Base-by-base conservation (phyloP, 2,888 invertebrate species). In the Tipula vernalis region DNA sequence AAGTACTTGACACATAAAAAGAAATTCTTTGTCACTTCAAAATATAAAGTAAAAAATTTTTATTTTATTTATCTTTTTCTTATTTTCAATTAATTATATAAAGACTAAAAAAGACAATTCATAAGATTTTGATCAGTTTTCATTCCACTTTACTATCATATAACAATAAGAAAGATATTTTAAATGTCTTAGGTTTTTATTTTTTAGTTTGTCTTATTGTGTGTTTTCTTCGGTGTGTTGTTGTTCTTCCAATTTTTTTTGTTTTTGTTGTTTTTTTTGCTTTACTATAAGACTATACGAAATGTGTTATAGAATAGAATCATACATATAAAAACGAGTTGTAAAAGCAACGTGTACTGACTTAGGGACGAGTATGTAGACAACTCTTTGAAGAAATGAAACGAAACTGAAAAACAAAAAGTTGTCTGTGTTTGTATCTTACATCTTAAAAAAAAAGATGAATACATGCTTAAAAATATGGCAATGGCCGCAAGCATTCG, bases 11-110 rank as follows among this genome's bases (percentile, higher is more conserved):
- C 71, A 71, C 71, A 71, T 71, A 28, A 71, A 71, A 71, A 71
- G 71, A 71, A 71, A 71, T 71, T 71, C 71, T 71, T 71, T 71
- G 71, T 71, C 71, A 71, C 71, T 71, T 71, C 71, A 71, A 71
- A 71, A 71, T 71, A 71, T 71, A 71, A 71, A 71, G 71, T 28
- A 71, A 71, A 71, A 28, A 28, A 1, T 28, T 28, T 13, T 71
- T 71, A 28, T 71, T 71, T 71, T 71, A 71, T 71, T 71, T 71
- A 71, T 71, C 71, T 71, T 71, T 71, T 71, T 71, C 71, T 71
- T 71, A 71, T 71, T 71, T 71, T 71, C 71, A 71, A 71, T 71
- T 71, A 71, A 71, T 71, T 71, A 71, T 71, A 71, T 71, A 71
- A 28, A 71, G 71, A 28, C 71, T 71, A 18, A 71, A 51, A 71